A percentile compares a stretch with the other conserved stretches of the same genome.
phyloP scores from a whole-genome alignment of 2,113 vertebrate species.

The Myotis yumanensis region DNA sequence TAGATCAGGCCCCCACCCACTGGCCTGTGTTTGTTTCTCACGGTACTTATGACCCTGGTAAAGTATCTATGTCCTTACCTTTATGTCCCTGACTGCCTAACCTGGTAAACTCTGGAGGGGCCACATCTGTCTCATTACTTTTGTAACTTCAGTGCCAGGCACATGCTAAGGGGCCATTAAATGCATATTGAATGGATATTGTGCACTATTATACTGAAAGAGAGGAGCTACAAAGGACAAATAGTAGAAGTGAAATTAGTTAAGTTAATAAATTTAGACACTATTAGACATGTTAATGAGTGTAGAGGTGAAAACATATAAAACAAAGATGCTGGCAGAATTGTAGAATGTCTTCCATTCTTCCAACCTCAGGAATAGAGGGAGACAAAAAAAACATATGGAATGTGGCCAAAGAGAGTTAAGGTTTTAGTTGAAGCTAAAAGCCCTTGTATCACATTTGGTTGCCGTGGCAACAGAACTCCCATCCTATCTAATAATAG shows the following conservation, averaged over 20 bases:
- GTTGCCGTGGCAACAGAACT: constrained; percentile 34
- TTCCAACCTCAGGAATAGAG: constrained; percentile 19
- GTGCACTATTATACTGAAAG: background rate
- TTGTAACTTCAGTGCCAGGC: background rate
- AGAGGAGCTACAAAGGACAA: background rate
- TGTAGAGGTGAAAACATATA: background rate
- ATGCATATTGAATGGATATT: background rate
- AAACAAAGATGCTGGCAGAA: background rate
- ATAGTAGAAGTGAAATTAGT: background rate
- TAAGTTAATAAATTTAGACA: background rate
- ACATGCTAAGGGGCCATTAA: background rate
- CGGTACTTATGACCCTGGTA: background rate
- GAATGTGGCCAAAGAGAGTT: constrained; percentile 12
- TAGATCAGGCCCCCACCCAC: background rate
- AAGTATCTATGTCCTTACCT: background rate
- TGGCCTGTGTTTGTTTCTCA: background rate
- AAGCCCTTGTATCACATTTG: constrained; percentile 41
- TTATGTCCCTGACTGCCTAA: background rate
- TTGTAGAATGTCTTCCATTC: background rate
- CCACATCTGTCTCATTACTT: background rate
- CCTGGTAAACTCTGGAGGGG: background rate
- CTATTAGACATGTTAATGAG: background rate
- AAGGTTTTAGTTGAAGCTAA: constrained; percentile 45
- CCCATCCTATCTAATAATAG: background rate
- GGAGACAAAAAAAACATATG: background rate